These are phyloP conservation scores for Nibea albiflora DNA, from an alignment of 2,113 vertebrate genomes.

Conservation along the genomic window DNA sequence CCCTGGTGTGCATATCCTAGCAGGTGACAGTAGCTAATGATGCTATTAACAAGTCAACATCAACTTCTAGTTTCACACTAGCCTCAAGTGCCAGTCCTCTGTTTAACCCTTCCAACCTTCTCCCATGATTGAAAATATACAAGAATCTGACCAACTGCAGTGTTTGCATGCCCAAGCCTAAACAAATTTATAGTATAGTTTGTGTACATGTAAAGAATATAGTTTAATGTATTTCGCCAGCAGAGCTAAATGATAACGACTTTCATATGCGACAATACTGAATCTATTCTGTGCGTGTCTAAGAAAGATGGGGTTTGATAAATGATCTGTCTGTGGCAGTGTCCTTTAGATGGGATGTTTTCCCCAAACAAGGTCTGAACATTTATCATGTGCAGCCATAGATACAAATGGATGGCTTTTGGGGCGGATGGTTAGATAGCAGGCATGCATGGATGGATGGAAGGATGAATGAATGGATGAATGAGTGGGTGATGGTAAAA, in stretches of 20 bases:
- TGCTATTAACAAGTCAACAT: too few relatives aligned
- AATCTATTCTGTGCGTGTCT: slow-evolving; percentile 36
- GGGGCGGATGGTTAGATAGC: slow-evolving; percentile 70
- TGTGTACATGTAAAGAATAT: slow-evolving; percentile 26
- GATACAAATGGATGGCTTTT: slow-evolving; percentile 66
- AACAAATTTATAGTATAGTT: background rate
- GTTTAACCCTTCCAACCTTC: too few relatives aligned
- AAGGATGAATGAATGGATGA: slow-evolving; percentile 35
- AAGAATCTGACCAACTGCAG: background rate
- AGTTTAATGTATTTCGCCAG: slow-evolving; percentile 58
- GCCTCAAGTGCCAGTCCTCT: too few relatives aligned
- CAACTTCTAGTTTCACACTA: slow-evolving; percentile 1
- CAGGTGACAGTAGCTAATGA: too few relatives aligned
- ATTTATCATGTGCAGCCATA: slow-evolving; percentile 77
- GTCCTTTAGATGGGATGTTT: slow-evolving; percentile 81
- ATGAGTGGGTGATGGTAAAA: slow-evolving; percentile 6
- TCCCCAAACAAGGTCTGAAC: slow-evolving; percentile 80
- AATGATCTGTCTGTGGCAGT: slow-evolving; percentile 69
- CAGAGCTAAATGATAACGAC: slow-evolving; percentile 61
- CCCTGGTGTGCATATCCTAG: too few relatives aligned
- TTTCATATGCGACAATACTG: slow-evolving; percentile 56
- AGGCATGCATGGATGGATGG: slow-evolving; percentile 47
- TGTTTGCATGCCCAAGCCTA: background rate
- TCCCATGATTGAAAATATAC: background rate
- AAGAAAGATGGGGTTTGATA: slow-evolving; percentile 56